Base-by-base conservation (phyloP, 1,140 invertebrate genomes). In the Brachystomella parvula region DNA sequence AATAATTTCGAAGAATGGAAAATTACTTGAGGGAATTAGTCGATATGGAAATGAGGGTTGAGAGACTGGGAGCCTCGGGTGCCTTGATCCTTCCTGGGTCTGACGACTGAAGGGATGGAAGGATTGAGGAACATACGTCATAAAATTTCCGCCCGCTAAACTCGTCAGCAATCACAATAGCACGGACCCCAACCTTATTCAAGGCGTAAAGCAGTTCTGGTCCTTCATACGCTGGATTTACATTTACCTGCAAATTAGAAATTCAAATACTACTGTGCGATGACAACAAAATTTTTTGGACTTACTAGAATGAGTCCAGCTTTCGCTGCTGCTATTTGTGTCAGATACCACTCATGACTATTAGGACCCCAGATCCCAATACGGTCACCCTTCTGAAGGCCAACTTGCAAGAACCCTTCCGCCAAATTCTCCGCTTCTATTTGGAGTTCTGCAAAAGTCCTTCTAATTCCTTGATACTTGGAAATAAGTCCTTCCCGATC, bases 291-390 rank as follows among this genome's bases (percentile, higher is more conserved):
- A 59, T 29, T 65, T 44, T 31, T 26, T 58, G 30, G 47, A 75
- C 79, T 80, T 79, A 92, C 94, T 65, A 88, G 77, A 65, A 94
- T 83, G 0, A 94, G 77, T 0, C 95, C 96, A 15, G 86, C 85
- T 70, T 92, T 85, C 0, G 87, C 85, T 2, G 88, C 85, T 0
- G 87, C 94, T 69, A 92, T 80, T 72, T 88, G 83, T 0, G 85
- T 81, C 0, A 95, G 74, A 2, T 89, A 80, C 93, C 94, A 98
- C 74, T 90, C 86, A 3, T 85, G 75, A 29, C 82, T 81, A 78
- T 97, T 98, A 0, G 93, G 92, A 0, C 87, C 85, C 89, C 90
- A 96, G 17, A 98, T 81, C 0, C 89, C 94, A 1, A 99, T 72
- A 6, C 89, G 77, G 75, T 98, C 94, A 0, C 92, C 92, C 59